Evolutionary conservation across 2,797 vertebrate species (phyloP), one percentile per base, ranked within the genome.

Genomic region (Notolepis coatsorum): DNA sequence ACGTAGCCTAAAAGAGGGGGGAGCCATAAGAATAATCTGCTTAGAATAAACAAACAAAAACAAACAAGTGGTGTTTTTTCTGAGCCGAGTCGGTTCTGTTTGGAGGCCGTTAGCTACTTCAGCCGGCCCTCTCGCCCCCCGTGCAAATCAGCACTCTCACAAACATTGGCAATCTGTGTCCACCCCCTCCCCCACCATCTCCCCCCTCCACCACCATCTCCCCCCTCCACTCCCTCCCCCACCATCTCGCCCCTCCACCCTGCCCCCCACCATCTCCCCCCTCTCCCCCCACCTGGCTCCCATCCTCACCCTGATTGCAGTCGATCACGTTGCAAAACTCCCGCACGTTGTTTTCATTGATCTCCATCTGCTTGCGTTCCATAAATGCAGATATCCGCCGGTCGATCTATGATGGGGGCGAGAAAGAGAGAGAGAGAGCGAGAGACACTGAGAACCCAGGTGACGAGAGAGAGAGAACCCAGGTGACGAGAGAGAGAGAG

Each of bases 241-340:
- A 23, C 42, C 13, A 7, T 7, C 8, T 27, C 24, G 35, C 77
- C 76, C 70, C 76, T 65, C 76, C 74, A 72, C 70, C 80, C 77
- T 66, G 39, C 33, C 28, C 24, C 35, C 27, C 25, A n/a, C n/a
- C n/a, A n/a, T n/a, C 77, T 66, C 38, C 33, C 28, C 24, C 35
- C 27, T 20, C 1, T 3, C 61, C 57, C 67, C 76, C 81, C 60
- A 71, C 83, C 58, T 65, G 58, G 51, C 61, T 74, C 81, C 84
- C 74, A 90, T 61, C 84, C 92, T 97, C 95, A 99, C 98, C 97
- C 96, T 97, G 96, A 97, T 99, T 99, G 96, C 96, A 99, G 95
- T 97, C 95, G 94, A 99, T 99, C 96, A 99, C 96, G 92, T 99
- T 99, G 94, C 98, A 99, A 93, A 99, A 99, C 94, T 99, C 97